These are phyloP conservation scores for Mus caroli DNA, from an alignment of 2,797 vertebrate species.

Conservation along the genomic window DNA sequence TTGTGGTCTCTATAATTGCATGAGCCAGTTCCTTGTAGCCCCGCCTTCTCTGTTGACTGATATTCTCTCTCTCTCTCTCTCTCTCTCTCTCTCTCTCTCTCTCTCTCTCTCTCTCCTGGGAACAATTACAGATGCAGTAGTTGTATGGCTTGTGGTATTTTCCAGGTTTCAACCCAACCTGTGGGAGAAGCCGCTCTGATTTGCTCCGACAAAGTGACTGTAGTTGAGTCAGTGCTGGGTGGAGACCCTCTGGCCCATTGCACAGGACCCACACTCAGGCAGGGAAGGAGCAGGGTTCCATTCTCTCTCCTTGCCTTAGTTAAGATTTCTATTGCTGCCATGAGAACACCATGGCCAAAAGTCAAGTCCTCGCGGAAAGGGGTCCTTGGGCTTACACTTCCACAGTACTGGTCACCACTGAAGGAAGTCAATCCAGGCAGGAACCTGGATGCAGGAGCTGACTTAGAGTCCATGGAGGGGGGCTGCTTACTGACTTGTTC, in stretches of 20 bases:
- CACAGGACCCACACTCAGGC: neutral
- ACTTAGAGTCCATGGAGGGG: neutral
- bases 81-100: too few relatives aligned
- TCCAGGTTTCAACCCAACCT: neutral
- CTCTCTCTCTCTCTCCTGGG: neutral
- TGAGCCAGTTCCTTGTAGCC: neutral
- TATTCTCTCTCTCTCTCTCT: too few relatives aligned
- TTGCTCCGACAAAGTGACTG: neutral
- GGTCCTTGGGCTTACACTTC: neutral
- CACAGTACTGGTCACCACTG: neutral
- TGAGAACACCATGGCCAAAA: neutral
- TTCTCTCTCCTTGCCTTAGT: neutral
- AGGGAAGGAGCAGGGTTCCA: neutral
- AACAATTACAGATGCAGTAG: neutral
- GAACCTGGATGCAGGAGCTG: neutral
- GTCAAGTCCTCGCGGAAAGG: neutral
- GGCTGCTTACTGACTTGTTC: neutral
- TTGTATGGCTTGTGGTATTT: neutral
- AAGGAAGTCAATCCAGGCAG: neutral
- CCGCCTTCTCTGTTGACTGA: neutral
- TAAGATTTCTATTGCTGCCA: too few relatives aligned
- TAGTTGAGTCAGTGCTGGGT: neutral
- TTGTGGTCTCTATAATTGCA: neutral
- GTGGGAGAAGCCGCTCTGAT: neutral
- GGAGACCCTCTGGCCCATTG: too few relatives aligned